Percentiles rank a stretch among this genome's conserved stretches.
These are phyloP conservation scores for Chloropsis hardwickii DNA, from an alignment of 2,113 vertebrate species.

Conservation along the genomic window DNA sequence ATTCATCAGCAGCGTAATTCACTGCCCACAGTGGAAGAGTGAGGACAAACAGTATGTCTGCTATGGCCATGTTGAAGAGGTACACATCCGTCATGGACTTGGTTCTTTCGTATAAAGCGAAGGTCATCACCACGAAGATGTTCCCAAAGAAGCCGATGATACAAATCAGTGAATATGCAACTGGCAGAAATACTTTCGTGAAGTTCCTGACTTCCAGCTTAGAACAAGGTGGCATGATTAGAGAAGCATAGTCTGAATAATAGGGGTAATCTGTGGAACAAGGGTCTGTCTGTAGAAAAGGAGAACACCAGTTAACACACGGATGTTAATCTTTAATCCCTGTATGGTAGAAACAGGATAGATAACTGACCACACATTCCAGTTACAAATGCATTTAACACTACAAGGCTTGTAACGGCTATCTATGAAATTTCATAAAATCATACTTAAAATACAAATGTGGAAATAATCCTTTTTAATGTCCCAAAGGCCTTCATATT, in stretches of 20 bases:
- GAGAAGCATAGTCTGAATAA: background rate
- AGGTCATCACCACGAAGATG: slow-evolving; percentile 84
- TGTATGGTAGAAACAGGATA: background rate
- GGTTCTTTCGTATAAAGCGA: slow-evolving; percentile 80
- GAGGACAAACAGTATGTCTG: slow-evolving; percentile 85
- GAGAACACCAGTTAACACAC: background rate
- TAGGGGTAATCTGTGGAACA: background rate
- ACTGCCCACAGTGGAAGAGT: slow-evolving; percentile 85
- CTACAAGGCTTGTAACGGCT: background rate
- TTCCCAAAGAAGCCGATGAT: slow-evolving; percentile 85
- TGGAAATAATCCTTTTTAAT: background rate
- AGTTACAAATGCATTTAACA: background rate
- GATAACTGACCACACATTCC: background rate
- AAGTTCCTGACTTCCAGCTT: slow-evolving; percentile 61
- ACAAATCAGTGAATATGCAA: slow-evolving; percentile 79
- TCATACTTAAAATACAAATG: background rate
- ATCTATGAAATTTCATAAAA: background rate
- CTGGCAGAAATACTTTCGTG: slow-evolving; percentile 63
- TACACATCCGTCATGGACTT: slow-evolving; percentile 91
- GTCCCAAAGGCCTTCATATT: background rate
- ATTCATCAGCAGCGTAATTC: slow-evolving; percentile 63
- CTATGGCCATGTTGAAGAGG: slow-evolving; percentile 88
- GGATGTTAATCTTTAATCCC: background rate
- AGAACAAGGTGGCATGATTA: background rate
- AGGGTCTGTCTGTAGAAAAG: slow-evolving; percentile 8